Evolutionary conservation across 2,888 invertebrate species (phyloP).

Genomic region (Nesidiocoris tenuis): DNA sequence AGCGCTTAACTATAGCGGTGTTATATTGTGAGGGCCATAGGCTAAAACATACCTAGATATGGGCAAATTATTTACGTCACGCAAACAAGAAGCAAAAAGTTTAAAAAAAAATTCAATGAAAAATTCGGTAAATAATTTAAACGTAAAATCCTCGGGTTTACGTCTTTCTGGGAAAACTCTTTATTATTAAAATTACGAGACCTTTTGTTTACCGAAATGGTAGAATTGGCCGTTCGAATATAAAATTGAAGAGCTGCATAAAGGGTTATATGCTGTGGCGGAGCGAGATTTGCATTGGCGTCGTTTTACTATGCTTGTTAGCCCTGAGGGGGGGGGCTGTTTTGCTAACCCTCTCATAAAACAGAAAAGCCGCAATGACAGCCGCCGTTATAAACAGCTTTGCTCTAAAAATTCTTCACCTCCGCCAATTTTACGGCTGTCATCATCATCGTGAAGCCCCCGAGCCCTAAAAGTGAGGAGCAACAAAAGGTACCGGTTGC

Average conservation of each 20-base stretch:
- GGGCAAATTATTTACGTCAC: too few relatives aligned
- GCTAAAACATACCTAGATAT: too few relatives aligned
- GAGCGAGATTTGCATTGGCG: conserved; percentile 46
- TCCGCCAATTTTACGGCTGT: conserved; percentile 45
- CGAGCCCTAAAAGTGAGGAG: not conserved
- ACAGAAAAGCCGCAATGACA: conserved; percentile 44
- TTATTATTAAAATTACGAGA: conserved; percentile 31
- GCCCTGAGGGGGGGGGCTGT: conserved; percentile 24
- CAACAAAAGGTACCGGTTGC: not conserved
- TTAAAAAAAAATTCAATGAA: too few relatives aligned
- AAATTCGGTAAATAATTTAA: too few relatives aligned
- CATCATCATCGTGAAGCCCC: conserved; percentile 44
- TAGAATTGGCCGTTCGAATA: conserved; percentile 30
- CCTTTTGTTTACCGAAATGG: conserved; percentile 41
- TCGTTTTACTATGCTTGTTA: conserved; percentile 46
- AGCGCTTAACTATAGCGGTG: too few relatives aligned
- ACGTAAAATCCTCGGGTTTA: too few relatives aligned
- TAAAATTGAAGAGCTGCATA: conserved; percentile 34
- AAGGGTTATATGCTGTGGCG: conserved; percentile 40
- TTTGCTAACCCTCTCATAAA: conserved; percentile 42
- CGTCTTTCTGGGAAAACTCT: too few relatives aligned
- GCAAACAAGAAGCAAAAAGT: too few relatives aligned
- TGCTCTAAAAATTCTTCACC: conserved; percentile 42
- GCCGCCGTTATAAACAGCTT: conserved; percentile 47
- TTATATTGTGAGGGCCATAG: too few relatives aligned